Percentiles rank a stretch among this genome's conserved stretches.
These are phyloP conservation scores for Drosophila kokeensis DNA, from an alignment of 2,888 invertebrate genomes.

Conservation along the genomic window DNA sequence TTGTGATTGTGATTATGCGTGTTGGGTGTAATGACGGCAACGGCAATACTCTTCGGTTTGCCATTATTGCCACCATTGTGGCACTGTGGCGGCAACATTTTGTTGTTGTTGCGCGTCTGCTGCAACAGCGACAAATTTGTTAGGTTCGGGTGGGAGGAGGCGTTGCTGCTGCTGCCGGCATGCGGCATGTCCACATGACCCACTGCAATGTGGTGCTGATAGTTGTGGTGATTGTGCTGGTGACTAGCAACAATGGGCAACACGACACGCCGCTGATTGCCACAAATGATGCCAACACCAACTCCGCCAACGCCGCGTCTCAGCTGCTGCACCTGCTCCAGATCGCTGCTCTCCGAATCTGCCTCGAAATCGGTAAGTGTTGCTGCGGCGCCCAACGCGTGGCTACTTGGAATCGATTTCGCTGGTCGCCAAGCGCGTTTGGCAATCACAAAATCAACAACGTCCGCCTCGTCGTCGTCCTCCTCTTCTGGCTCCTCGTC, in stretches of 20 bases:
- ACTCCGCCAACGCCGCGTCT: slow-evolving; percentile 39
- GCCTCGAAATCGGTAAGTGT: slow-evolving; percentile 87
- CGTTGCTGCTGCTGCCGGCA: slow-evolving; percentile 44
- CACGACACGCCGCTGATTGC: slow-evolving; percentile 22
- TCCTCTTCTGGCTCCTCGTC: slow-evolving; percentile 79
- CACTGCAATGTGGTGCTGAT: slow-evolving; percentile 6
- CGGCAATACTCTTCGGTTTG: slow-evolving; percentile 80
- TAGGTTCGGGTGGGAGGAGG: slow-evolving; percentile 42
- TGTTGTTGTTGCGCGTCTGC: slow-evolving; percentile 65
- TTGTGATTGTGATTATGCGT: slow-evolving; percentile 56
- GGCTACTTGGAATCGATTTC: slow-evolving; percentile 38
- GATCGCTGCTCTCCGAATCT: slow-evolving; percentile 87
- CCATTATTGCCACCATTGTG: slow-evolving; percentile 29
- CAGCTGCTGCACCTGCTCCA: slow-evolving; percentile 83
- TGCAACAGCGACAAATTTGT: slow-evolving; percentile 56
- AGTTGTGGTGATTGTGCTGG: slow-evolving; percentile 18
- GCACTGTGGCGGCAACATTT: slow-evolving; percentile 66
- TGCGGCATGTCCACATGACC: slow-evolving; percentile 52
- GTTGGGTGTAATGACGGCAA: slow-evolving; percentile 82
- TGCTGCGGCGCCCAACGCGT: slow-evolving; percentile 53
- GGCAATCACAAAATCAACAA: slow-evolving; percentile 72
- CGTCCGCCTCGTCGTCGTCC: slow-evolving; percentile 64
- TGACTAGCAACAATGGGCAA: slow-evolving; percentile 25
- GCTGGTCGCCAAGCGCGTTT: slow-evolving; percentile 73
- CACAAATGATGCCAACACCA: slow-evolving; percentile 26